Conservation (phyloP, 2,888 invertebrate species). For the Pollenia angustigena region DNA sequence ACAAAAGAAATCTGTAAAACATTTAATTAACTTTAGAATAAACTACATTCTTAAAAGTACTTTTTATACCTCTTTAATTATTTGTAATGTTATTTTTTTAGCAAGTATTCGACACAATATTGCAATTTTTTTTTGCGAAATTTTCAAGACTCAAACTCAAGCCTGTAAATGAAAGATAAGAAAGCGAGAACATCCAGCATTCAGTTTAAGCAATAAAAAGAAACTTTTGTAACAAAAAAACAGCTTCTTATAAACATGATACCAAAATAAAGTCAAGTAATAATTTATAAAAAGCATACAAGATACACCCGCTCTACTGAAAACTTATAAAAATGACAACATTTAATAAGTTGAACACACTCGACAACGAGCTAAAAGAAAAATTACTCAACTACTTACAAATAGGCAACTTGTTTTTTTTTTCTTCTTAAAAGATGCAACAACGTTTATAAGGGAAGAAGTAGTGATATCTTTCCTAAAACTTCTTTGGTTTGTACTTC, state of each 20-base stretch:
- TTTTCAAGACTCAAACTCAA: background rate
- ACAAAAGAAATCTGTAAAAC: too few species aligned
- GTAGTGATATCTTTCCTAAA: slow-evolving; percentile 31
- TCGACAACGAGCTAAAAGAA: slow-evolving; percentile 31
- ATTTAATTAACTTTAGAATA: too few species aligned
- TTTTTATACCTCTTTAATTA: background rate
- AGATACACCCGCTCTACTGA: slow-evolving; percentile 20
- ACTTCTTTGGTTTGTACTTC: slow-evolving; percentile 10
- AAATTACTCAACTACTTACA: slow-evolving; percentile 58
- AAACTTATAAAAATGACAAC: slow-evolving; percentile 60
- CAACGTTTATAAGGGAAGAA: slow-evolving; percentile 30
- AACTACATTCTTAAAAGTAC: background rate
- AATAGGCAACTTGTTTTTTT: slow-evolving; percentile 62
- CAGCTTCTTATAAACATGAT: slow-evolving; percentile 57
- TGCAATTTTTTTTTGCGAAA: background rate
- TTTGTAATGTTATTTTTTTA: background rate
- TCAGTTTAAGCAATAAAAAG: slow-evolving; percentile 37
- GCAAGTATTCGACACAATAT: slow-evolving; percentile 10
- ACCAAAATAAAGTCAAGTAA: slow-evolving; percentile 65
- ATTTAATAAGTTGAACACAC: slow-evolving; percentile 67
- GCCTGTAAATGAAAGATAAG: slow-evolving; percentile 75
- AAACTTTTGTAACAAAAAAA: slow-evolving; percentile 43
- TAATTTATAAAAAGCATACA: slow-evolving; percentile 55
- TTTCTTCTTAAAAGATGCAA: slow-evolving; percentile 26
- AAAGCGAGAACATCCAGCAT: slow-evolving; percentile 58